Evolutionary conservation across 2,888 invertebrate species (phyloP), one percentile per base, ranked within the genome.

Genomic region (Andrena dorsata): DNA sequence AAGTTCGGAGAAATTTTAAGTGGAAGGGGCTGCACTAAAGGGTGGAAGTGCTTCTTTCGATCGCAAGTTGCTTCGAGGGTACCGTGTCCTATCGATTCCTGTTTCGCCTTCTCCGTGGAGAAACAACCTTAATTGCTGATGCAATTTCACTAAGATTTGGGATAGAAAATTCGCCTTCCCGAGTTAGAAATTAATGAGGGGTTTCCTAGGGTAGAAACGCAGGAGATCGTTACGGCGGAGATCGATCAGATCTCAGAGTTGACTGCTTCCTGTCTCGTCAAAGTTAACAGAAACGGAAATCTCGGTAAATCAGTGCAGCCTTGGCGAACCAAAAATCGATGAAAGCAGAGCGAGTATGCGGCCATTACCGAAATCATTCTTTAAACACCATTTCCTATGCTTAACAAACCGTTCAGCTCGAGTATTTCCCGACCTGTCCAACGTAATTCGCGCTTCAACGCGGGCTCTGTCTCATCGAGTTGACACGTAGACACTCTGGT

Each of bases 111-210:
- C 53, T 23, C 53, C 32, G 16, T 2, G 0, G 26, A 26, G 66
- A 32, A 30, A 35, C 28, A 16, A 20, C 69, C 60, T 65, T 70
- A 41, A 71, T 80, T 71, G 35, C 60, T 65, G 70, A 61, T 66
- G 79, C 80, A 71, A 80, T 78, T 78, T 71, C 79, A 65, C 53
- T 78, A 80, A 78, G 79, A 70, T 60, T 70, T n/a, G 2, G 51
- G n/a, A 58, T 2, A 26, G 56, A 49, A 69, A 79, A 49, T 56
- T 63, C 51, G 69, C 76, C 51, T 69, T 68, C 28, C 56, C 77
- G 28, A 51, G 63, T 76, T 76, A 58, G 63, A 61, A 56, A 76
- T 76, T 69, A 79, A 76, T 13, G 79, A 79, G 69, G n/a, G 23
- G 6, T 30, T 53, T 35, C 26, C 6, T 7, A 23, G 26, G 56